Base-by-base conservation (phyloP, 2,888 invertebrate genomes). In the Chironomus riparius region DNA sequence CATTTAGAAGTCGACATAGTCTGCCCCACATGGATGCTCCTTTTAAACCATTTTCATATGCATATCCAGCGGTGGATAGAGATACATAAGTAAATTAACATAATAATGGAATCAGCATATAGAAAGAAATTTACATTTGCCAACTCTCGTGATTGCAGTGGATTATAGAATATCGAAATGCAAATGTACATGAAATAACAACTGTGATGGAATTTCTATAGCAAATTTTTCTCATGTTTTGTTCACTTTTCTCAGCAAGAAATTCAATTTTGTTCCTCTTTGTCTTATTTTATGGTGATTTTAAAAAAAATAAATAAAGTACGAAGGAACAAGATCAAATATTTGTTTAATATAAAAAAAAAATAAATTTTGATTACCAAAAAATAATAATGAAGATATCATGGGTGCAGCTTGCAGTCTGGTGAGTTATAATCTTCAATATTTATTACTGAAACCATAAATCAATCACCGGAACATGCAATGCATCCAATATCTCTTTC, bases 101-200 rank as follows among this genome's bases (percentile, higher is more conserved):
- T 71, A 71, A 70, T 70, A 70, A 71, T 71, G 71, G 65, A 65
- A 65, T 65, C 65, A 65, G 24, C 65, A 65, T 65, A 15, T 56
- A 56, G 18, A 56, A 18, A 18, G 21, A 62, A 24, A 21, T 18
- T 65, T 24, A 24, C 21, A 15, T 62, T 24, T 21, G 21, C 10
- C 21, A 24, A 65, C 21, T 24, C 21, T 65, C 65, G 65, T 24
- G 65, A 21, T 21, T 38, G 38, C 38, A 38, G 10, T 38, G 38
- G 38, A 38, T 24, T 24, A 21, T 65, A 65, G 65, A 65, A 56
- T 56, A 15, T 56, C 5, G 18, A 56, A 56, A 21, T 65, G 56
- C 56, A 56, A 38, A 38, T 38, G 7, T 38, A 38, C 38, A 10
- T 10, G 38, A 38, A 38, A 10, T 56, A 15, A 56, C 38, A 38